phyloP scores from a whole-genome alignment of 1,140 invertebrate species.

The Mylabris phalerata region DNA sequence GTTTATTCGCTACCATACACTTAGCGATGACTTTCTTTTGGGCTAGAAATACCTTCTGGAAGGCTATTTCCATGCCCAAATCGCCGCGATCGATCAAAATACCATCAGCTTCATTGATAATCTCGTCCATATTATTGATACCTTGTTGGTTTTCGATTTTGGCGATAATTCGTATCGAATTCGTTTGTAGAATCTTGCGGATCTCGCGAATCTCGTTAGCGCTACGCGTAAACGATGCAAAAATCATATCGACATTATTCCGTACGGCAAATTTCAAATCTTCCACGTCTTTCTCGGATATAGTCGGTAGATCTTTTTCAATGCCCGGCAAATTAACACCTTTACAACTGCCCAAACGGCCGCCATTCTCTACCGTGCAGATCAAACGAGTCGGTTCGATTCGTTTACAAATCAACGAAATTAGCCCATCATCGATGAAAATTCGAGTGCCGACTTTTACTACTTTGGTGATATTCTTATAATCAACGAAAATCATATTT shows the following conservation, averaged over 20 bases:
- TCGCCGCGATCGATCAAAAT: constrained; percentile 98
- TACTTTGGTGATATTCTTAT: constrained; percentile 94
- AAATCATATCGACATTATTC: constrained; percentile 96
- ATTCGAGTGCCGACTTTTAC: constrained; percentile 79
- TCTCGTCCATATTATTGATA: constrained; percentile 88
- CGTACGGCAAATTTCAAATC: constrained; percentile 92
- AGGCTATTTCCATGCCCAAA: constrained; percentile 92
- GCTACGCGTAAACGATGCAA: constrained; percentile 97
- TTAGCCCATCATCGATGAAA: constrained; percentile 96
- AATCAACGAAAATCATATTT: constrained; percentile 74
- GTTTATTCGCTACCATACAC: constrained; percentile 88
- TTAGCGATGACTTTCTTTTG: constrained; percentile 93
- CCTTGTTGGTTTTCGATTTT: constrained; percentile 99
- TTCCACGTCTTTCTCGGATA: constrained; percentile 95
- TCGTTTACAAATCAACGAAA: constrained; percentile 83
- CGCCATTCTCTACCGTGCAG: constrained; percentile 95
- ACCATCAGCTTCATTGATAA: constrained; percentile 87
- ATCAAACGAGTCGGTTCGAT: constrained; percentile 47
- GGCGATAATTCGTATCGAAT: constrained; percentile 91
- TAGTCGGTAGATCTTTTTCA: constrained; percentile 93
- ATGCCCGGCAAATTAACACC: constrained; percentile 54
- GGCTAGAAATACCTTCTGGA: constrained; percentile 97
- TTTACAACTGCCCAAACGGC: constrained; percentile 91
- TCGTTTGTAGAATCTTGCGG: constrained; percentile 81
- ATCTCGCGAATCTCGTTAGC: constrained; percentile 86